Evolutionary conservation across 1,140 invertebrate species (phyloP), one percentile per base, ranked within the genome.

Genomic region (Bombyx mandarina): DNA sequence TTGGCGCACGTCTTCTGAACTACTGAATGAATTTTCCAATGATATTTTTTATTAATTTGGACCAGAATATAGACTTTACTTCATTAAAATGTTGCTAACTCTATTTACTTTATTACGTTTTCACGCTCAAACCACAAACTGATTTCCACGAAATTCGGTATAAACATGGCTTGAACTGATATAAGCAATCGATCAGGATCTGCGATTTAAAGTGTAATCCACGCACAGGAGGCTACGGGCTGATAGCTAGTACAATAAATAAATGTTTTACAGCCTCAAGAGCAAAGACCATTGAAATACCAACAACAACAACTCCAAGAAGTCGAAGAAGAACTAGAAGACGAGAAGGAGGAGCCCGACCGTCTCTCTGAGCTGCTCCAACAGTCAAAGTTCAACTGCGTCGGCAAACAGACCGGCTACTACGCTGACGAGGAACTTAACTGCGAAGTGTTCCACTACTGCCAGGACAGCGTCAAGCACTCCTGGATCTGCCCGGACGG

Each of bases 371-470:
- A 93, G 47, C 88, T 97, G 26, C 88, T 97, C 52, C 93, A 93
- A 51, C 92, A 96, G 71, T 96, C 94, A 54, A 95, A 94, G 77
- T 97, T 97, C 80, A 90, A 91, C 71, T 97, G 96, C 76, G 89
- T 89, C 44, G 90, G 90, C 63, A 94, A 93, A 67, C 94, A 95
- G 69, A 95, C 95, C 18, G 96, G 96, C 12, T 98, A 97, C 86
- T 97, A 97, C 75, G 96, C 96, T 22, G 96, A 97, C 74, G 94
- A 96, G 67, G 93, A 93, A 53, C 90, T 98, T 26, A 92, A 93
- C 69, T 98, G 96, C 73, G 95, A 97, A 80, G 95, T 97, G 0
- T 98, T 98, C 91, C 96, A 98, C 79, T 98, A 97, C 81, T 97
- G 96, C 77, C 95, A 97, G 71, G 95, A 96, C 59, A 95, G 93